These are phyloP conservation scores for Notocelia uddmanniana DNA, from an alignment of 2,888 invertebrate genomes.

Conservation along the genomic window DNA sequence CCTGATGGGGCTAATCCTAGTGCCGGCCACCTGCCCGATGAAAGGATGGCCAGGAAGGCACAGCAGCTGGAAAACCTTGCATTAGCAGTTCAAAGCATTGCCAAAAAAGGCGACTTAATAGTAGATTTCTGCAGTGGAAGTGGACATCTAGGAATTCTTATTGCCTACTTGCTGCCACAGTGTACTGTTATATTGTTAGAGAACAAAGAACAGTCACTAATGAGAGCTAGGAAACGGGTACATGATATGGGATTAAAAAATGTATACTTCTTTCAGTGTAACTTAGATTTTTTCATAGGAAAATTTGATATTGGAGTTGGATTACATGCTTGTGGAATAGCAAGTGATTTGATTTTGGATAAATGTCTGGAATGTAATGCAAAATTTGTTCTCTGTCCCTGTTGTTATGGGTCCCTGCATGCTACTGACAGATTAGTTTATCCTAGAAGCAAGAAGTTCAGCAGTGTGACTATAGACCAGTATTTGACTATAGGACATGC, in stretches of 20 bases:
- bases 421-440: conserved; percentile 92
- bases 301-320: conserved; percentile 94
- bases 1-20: conserved; percentile 91
- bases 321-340: conserved; percentile 97
- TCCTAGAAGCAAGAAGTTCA: conserved; percentile 91
- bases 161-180: conserved; percentile 92
- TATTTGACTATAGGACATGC: conserved; percentile 94
- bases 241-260: conserved; percentile 89
- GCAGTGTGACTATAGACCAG: conserved; percentile 82
- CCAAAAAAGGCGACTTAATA: conserved; percentile 88
- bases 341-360: conserved; percentile 96
- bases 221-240: conserved; percentile 90
- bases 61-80: conserved; percentile 95
- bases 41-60: conserved; percentile 91
- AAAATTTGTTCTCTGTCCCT: conserved; percentile 95
- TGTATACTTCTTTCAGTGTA: conserved; percentile 93
- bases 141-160: conserved; percentile 95
- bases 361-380: conserved; percentile 92
- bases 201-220: conserved; percentile 95
- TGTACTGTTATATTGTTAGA: conserved; percentile 94
- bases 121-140: conserved; percentile 98
- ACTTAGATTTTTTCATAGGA: conserved; percentile 94
- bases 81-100: conserved; percentile 90
- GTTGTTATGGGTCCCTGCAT: conserved; percentile 96
- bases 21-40: conserved; percentile 91